Base-by-base conservation (phyloP, 2,888 invertebrate genomes). In the Sesia bembeciformis region DNA sequence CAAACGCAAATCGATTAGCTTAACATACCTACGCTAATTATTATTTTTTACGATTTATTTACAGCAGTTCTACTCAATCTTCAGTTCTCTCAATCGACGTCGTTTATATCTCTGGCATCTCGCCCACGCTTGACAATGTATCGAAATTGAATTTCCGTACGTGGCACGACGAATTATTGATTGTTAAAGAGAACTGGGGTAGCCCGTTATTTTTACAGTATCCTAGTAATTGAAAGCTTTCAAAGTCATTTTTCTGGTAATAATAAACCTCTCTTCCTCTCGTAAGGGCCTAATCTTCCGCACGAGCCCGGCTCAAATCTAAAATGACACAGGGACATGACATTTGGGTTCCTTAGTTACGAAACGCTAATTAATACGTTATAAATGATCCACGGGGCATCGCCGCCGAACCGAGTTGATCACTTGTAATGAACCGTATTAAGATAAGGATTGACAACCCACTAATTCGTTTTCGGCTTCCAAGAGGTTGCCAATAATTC, bases 1-100 rank as follows among this genome's bases (percentile, higher is more conserved):
- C 88, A 88, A 83, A 78, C 61, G 67, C 62, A 76, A 79, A 77
- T 84, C 84, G 84, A 88, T 89, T 88, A 86, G 84, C 78, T 74
- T 74, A 82, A 70, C 75, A 50, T 56, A 53, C 54, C 53, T 56
- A 76, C 74, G 77, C 78, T 81, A 84, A 83, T 84, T 83, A 82
- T 77, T 83, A 81, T 78, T 78, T 72, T 75, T 78, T 72, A 70
- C 65, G 58, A 73, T 76, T 74, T 69, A 71, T 75, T 71, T 67
- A 65, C 65, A 66, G 53, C 52, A 53, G 46, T 51, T 54, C 53
- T 59, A 66, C 68, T 69, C 65, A 68, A 72, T 70, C 70, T 71
- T 64, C 58, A 58, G 57, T 64, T 63, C 64, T 63, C 64, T 68
- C 64, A 62, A 74, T 72, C 63, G 72, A 70, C 66, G 68, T 74